A percentile compares a stretch with the other conserved stretches of the same genome.
phyloP scores from a whole-genome alignment of 2,797 vertebrate species.

The Tangara arthus region DNA sequence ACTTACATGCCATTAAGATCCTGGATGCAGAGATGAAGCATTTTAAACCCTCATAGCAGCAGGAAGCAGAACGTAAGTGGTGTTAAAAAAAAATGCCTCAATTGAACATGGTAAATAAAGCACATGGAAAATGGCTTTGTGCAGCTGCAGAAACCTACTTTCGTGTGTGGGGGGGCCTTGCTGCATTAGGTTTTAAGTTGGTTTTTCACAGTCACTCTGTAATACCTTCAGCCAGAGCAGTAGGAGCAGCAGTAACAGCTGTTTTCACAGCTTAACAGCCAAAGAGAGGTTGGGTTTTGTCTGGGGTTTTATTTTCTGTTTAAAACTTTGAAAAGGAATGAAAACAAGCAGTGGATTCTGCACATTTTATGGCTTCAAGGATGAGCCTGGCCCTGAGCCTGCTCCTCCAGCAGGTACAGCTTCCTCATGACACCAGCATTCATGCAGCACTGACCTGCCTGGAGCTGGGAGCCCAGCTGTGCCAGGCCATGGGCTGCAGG shows the following conservation, averaged over 20 bases:
- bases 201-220: background rate
- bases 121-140: background rate
- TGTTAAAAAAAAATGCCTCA: background rate
- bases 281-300: background rate
- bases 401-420: background rate
- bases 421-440: background rate
- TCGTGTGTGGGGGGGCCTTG: fast-evolving
- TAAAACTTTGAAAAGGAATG: background rate
- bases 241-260: background rate
- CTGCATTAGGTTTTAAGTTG: background rate
- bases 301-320: background rate
- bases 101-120: background rate
- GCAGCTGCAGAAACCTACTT: background rate
- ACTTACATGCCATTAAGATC: background rate
- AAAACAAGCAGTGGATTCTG: background rate
- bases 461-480: background rate
- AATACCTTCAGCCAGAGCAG: background rate
- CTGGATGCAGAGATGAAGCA: background rate
- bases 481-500: background rate
- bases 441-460: background rate
- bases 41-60: background rate
- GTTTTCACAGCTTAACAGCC: background rate
- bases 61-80: background rate
- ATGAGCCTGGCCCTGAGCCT: background rate
- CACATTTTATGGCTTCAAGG: background rate